Conservation (phyloP, 2,888 invertebrate species). For the Lasioglossum marginatum region DNA sequence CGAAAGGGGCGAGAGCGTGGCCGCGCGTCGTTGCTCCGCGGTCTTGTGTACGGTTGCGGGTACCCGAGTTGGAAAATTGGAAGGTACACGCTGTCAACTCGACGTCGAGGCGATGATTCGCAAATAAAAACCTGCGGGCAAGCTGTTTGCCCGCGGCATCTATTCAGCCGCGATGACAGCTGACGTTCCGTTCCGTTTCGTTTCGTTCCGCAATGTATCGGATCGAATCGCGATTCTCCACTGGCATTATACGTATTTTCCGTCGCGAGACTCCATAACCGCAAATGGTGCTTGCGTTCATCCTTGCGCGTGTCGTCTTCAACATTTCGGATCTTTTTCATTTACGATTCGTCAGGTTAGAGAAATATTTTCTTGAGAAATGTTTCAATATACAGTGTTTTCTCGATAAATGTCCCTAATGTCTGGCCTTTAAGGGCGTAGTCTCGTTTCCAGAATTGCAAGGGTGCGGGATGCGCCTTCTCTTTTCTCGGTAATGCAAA, state of each 20-base stretch:
- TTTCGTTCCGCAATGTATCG: slow-evolving; percentile 28
- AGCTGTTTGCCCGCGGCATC: slow-evolving; percentile 44
- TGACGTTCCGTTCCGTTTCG: slow-evolving; percentile 32
- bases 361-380: too few relatives aligned
- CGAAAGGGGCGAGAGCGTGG: background rate
- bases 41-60: background rate
- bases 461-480: too few relatives aligned
- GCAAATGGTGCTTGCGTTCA: background rate
- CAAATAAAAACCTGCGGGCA: slow-evolving; percentile 38
- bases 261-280: background rate
- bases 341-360: too few relatives aligned
- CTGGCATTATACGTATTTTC: background rate
- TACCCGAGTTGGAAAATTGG: slow-evolving; percentile 40
- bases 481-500: too few relatives aligned
- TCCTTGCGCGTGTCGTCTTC: background rate
- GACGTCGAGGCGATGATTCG: slow-evolving; percentile 34
- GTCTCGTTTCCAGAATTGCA: too few relatives aligned
- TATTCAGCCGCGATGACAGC: slow-evolving; percentile 31
- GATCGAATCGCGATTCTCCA: background rate
- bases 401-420: too few relatives aligned
- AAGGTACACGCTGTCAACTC: slow-evolving; percentile 31
- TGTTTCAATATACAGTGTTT: too few relatives aligned
- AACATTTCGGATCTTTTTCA: too few relatives aligned
- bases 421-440: too few relatives aligned
- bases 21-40: background rate